Base-by-base conservation (phyloP, 2,113 vertebrate genomes). In the Laticauda colubrina region DNA sequence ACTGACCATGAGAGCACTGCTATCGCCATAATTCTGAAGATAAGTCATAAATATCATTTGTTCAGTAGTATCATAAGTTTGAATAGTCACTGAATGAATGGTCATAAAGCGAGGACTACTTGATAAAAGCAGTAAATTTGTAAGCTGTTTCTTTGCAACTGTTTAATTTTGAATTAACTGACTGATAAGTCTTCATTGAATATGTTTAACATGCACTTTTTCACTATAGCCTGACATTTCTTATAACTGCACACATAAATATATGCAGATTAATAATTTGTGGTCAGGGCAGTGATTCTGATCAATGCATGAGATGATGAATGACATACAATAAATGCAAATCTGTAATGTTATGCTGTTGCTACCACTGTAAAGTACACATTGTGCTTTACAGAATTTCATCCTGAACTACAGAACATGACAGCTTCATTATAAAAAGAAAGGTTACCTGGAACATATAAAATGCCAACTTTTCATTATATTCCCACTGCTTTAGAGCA, bases 371-470 rank as follows among this genome's bases (percentile, higher is more conserved):
- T 48, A 48, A 48, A 48, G 45, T 48, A 48, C 45, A 51, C 39
- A 45, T 85, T 48, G 34, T 26, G 9, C 29, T 86, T 57, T 91
- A 64, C 69, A 94, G 92, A 95, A 94, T 0, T 89, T 69, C 85
- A 89, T 54, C 23, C 90, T 81, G 48, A 51, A 51, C 48, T 51
- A 51, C 8, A 51, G 48, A 51, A 51, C 8, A 51, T 51, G 48
- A 51, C 48, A 51, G 48, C 23, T 8, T 39, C 0, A 6, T 1
- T 86, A 10, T 15, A 1, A 43, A 15, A 75, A 54, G 75, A 54
- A 87, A 53, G 8, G 81, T 95, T 94, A 98, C 98, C 98, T 98
- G 98, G 95, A 98, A 98, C 98, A 98, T 97, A 93, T 98, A 98
- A 92, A 98, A 98, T 0, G 97, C 97, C 94, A 98, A 43, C 92